A percentile compares a stretch with the other conserved stretches of the same genome.
Evolutionary conservation across 2,113 vertebrate species (phyloP).

Genomic region (Syngnathus scovelli): DNA sequence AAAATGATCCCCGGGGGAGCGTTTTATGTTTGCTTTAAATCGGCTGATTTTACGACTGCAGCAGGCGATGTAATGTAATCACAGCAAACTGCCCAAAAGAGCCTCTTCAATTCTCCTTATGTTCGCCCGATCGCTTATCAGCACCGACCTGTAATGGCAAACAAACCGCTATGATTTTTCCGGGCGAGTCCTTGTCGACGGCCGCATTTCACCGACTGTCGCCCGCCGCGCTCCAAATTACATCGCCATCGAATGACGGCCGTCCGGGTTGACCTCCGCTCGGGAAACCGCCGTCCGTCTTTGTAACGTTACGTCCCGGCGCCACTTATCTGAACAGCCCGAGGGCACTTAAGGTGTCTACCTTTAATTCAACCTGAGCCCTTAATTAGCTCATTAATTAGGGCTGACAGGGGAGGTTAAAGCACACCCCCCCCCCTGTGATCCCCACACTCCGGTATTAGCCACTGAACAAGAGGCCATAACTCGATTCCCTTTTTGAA

Average conservation of each 20-base stretch:
- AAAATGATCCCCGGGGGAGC: constrained; percentile 45
- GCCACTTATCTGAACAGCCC: constrained; percentile 38
- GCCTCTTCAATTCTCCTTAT: constrained; percentile 41
- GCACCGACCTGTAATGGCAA: constrained; percentile 20
- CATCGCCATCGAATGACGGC: constrained; percentile 2
- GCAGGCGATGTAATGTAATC: constrained; percentile 47
- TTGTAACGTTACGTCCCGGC: constrained; percentile 30
- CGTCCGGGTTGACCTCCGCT: constrained; percentile 35
- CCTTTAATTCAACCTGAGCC: constrained; percentile 69
- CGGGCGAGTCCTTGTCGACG: not conserved
- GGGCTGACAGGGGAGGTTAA: constrained; percentile 70
- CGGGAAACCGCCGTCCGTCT: constrained; percentile 9
- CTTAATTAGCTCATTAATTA: constrained; percentile 75
- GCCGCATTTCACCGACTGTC: constrained; percentile 3
- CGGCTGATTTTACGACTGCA: constrained; percentile 51
- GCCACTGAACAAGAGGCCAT: constrained; percentile 46
- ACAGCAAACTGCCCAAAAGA: constrained; percentile 44
- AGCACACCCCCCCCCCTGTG: constrained; percentile 48
- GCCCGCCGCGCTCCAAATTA: not conserved
- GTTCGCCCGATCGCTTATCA: constrained; percentile 32
- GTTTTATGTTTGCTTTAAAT: constrained; percentile 53
- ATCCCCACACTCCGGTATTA: constrained; percentile 61
- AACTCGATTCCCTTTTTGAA: constrained; percentile 41
- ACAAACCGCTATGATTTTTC: constrained; percentile 28
- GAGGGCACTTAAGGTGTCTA: constrained; percentile 62